Percentiles rank a stretch among this genome's conserved stretches.
phyloP scores from a whole-genome alignment of 1,140 invertebrate species.

The Drosophila tropicalis region DNA sequence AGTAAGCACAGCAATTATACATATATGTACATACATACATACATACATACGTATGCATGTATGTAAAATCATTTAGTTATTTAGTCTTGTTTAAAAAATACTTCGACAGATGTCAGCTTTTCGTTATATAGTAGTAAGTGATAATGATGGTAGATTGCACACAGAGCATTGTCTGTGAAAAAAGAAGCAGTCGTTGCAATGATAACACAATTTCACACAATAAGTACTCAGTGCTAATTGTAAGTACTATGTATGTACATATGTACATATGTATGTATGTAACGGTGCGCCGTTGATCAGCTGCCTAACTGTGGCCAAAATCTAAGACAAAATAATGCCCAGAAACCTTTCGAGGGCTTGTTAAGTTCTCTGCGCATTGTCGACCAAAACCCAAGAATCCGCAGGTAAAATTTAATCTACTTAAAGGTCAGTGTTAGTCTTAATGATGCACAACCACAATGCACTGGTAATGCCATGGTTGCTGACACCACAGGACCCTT shows the following conservation, averaged over 20 bases:
- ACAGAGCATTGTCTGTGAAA: conserved; percentile 19
- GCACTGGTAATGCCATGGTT: conserved; percentile 12
- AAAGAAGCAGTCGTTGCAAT: conserved; percentile 27
- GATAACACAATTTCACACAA: background rate
- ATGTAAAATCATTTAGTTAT: conserved; percentile 42
- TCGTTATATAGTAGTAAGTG: conserved; percentile 47
- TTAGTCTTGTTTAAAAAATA: conserved; percentile 66
- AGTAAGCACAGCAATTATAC: conserved; percentile 73
- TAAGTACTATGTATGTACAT: background rate
- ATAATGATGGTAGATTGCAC: conserved; percentile 57
- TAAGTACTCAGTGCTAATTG: no score
- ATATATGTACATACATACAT: conserved; percentile 35
- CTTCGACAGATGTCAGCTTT: conserved; percentile 75
- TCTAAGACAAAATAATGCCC: background rate
- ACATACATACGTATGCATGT: no score
- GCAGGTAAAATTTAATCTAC: conserved; percentile 1
- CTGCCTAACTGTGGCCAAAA: background rate
- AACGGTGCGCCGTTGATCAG: no score
- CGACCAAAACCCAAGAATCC: background rate
- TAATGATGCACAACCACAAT: conserved; percentile 66
- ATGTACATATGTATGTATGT: background rate
- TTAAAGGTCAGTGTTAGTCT: conserved; percentile 14
- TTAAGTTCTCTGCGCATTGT: background rate
- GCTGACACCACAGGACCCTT: conserved; percentile 21
- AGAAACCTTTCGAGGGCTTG: background rate